phyloP scores from a whole-genome alignment of 2,797 vertebrate genomes.

The Loris lydekkerianus region DNA sequence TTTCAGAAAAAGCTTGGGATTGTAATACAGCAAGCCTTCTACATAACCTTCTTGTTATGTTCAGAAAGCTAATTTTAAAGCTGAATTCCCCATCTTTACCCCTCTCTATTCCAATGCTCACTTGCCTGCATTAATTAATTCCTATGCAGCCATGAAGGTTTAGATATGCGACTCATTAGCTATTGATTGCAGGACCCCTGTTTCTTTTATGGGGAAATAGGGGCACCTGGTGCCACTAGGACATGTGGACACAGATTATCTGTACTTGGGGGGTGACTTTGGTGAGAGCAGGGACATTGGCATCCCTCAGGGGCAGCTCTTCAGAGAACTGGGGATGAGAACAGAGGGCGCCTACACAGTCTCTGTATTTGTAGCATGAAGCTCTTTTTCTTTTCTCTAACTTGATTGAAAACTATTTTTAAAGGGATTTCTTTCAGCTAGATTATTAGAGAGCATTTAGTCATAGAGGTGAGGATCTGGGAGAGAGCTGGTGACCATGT shows the following conservation, averaged over 20 bases:
- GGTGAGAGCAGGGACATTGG: neutral
- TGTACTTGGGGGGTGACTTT: neutral
- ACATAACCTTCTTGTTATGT: constrained; percentile 32
- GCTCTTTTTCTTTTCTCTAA: neutral
- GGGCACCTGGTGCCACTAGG: neutral
- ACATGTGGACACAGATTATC: neutral
- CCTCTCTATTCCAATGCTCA: neutral
- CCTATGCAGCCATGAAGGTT: neutral
- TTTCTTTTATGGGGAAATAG: neutral
- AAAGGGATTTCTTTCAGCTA: neutral
- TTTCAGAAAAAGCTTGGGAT: constrained; percentile 68
- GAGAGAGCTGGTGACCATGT: neutral
- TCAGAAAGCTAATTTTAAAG: constrained; percentile 29
- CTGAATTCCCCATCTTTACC: neutral
- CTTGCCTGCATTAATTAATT: neutral
- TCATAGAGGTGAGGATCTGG: neutral
- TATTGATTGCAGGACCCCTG: neutral
- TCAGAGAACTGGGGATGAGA: neutral
- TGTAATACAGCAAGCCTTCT: constrained; percentile 42
- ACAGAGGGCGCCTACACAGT: neutral
- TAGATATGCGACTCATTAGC: neutral
- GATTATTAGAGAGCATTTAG: neutral
- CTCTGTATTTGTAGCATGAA: neutral
- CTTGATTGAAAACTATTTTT: neutral
- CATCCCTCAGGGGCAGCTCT: neutral